Evolutionary conservation across 2,113 vertebrate species (phyloP).

Genomic region (Rallus limicola): DNA sequence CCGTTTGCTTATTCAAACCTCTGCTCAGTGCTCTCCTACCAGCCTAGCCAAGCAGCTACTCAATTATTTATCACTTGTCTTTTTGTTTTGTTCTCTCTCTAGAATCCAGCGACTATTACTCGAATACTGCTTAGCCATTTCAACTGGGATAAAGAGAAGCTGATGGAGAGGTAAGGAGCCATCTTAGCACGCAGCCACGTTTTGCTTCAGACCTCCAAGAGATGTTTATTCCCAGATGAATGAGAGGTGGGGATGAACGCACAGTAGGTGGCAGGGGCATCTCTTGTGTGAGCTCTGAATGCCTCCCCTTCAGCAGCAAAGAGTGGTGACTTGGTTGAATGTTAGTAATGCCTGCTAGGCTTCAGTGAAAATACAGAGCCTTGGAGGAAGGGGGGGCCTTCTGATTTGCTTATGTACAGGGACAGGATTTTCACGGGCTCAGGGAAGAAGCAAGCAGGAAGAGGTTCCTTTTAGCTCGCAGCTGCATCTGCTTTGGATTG

Average conservation of each 20-base stretch:
- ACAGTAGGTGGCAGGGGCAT: background rate
- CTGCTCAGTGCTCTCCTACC: background rate
- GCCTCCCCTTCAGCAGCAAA: background rate
- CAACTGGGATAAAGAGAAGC: slow-evolving; percentile 99
- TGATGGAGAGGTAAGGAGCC: slow-evolving; percentile 94
- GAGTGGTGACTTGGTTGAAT: background rate
- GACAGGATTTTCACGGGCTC: background rate
- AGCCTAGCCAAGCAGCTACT: background rate
- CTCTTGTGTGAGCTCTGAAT: background rate
- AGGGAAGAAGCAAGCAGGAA: background rate
- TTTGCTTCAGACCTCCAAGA: background rate
- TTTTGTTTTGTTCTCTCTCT: slow-evolving; percentile 27
- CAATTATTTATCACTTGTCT: background rate
- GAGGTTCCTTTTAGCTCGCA: background rate
- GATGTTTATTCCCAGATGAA: background rate
- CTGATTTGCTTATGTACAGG: background rate
- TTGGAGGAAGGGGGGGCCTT: background rate
- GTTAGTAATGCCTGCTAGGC: background rate
- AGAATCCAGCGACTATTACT: slow-evolving; percentile 99
- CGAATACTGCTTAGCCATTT: slow-evolving; percentile 99
- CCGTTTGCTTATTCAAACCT: background rate
- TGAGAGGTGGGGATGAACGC: background rate
- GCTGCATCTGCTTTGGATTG: background rate
- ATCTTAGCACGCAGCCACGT: background rate
- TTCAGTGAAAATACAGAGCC: background rate